phyloP scores from a whole-genome alignment of 2,888 invertebrate species.

The Oegoconia quadripuncta region DNA sequence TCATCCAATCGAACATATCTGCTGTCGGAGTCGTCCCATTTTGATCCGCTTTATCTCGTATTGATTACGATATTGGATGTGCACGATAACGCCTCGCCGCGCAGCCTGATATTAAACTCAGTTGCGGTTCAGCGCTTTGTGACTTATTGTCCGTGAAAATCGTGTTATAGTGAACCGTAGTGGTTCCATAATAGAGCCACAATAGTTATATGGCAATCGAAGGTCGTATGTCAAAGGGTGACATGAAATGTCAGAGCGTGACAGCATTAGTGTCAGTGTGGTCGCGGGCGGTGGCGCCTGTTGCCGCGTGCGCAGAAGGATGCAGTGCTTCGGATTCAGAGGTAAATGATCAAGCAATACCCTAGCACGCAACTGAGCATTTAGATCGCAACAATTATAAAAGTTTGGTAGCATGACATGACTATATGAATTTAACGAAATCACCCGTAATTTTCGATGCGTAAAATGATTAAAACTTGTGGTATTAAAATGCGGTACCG shows the following conservation, averaged over 20 bases:
- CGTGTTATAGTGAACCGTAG: slow-evolving; percentile 32
- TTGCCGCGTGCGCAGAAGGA: slow-evolving; percentile 68
- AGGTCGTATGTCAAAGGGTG: slow-evolving; percentile 55
- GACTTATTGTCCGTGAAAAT: slow-evolving; percentile 33
- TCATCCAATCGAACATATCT: slow-evolving; percentile 21
- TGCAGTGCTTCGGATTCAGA: slow-evolving; percentile 73
- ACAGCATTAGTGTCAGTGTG: slow-evolving; percentile 58
- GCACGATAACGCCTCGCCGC: slow-evolving; percentile 46
- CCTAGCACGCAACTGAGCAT: not conserved
- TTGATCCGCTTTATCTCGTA: slow-evolving; percentile 51
- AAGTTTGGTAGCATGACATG: slow-evolving; percentile 1
- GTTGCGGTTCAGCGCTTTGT: slow-evolving; percentile 42
- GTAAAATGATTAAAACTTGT: too few relatives aligned
- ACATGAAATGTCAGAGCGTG: slow-evolving; percentile 61
- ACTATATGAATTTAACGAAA: not conserved
- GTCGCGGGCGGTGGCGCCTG: slow-evolving; percentile 52
- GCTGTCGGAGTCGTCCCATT: slow-evolving; percentile 45
- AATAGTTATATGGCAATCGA: slow-evolving; percentile 22
- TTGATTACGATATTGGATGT: slow-evolving; percentile 37
- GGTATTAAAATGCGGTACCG: too few relatives aligned
- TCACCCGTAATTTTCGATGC: slow-evolving; percentile 22
- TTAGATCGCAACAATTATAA: not conserved
- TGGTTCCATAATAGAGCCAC: slow-evolving; percentile 26
- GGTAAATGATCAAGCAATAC: slow-evolving; percentile 47
- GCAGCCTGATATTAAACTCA: slow-evolving; percentile 38